Evolutionary conservation across 2,797 vertebrate species (phyloP).

Genomic region (Hapalemur alaotrensis): DNA sequence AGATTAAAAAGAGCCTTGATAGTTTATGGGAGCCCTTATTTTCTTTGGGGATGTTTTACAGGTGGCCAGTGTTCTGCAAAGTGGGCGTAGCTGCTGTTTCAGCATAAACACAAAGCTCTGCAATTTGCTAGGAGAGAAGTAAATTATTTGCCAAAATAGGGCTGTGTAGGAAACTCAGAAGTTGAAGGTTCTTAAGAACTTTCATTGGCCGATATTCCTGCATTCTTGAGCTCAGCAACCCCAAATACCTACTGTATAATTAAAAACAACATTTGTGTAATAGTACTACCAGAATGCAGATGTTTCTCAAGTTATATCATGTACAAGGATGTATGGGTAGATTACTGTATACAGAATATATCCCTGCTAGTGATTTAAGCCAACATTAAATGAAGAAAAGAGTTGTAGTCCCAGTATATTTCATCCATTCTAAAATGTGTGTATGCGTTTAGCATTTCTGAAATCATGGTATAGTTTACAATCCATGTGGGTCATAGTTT

Average conservation of each 20-base stretch:
- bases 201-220: not conserved
- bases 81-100: conserved; percentile 54
- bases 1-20: conserved; percentile 24
- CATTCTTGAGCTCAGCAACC: not conserved
- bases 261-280: not conserved
- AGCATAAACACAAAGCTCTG: conserved; percentile 41
- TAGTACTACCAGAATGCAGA: not conserved
- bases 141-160: conserved; percentile 40
- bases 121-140: conserved; percentile 22
- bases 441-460: not conserved
- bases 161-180: not conserved
- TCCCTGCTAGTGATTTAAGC: not conserved
- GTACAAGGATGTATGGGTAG: not conserved
- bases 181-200: conserved; percentile 1
- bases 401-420: not conserved
- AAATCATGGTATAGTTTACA: not conserved
- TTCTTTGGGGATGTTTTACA: conserved; percentile 45
- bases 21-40: not conserved
- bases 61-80: conserved; percentile 45
- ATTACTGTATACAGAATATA: not conserved
- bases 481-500: not conserved
- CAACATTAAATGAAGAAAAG: not conserved
- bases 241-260: not conserved
- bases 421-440: not conserved
- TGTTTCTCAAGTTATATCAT: not conserved